Evolutionary conservation across 1,140 invertebrate species (phyloP).

Genomic region (Galleria mellonella): DNA sequence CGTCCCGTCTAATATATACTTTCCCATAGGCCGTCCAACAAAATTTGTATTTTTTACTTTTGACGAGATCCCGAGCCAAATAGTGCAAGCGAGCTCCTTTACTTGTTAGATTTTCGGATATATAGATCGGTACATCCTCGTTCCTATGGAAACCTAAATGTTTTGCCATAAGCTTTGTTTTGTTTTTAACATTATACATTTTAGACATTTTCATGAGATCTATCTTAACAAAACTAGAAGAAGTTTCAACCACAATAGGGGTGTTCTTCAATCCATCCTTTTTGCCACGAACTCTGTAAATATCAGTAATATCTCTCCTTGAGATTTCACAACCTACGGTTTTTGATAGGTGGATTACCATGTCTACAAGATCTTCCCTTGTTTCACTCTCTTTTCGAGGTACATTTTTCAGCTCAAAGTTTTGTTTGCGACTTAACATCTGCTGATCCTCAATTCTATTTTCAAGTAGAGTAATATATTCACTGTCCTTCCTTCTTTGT

Average conservation of each 20-base stretch:
- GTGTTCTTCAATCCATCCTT: neutral
- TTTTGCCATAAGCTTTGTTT: conserved; percentile 6
- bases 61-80: conserved; percentile 5
- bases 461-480: conserved; percentile 1
- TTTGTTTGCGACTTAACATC: neutral
- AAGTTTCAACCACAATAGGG: conserved; percentile 9
- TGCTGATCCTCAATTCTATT: neutral
- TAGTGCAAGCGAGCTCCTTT: conserved; percentile 10
- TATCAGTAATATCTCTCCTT: conserved; percentile 4
- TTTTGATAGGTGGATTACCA: conserved; percentile 5
- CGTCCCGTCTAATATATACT: neutral
- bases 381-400: conserved; percentile 1
- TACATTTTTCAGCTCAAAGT: conserved; percentile 8
- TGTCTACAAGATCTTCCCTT: conserved; percentile 6
- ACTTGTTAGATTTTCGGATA: conserved; percentile 10
- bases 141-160: conserved; percentile 4
- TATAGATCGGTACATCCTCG: conserved; percentile 5
- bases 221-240: conserved; percentile 6
- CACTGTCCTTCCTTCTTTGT: neutral
- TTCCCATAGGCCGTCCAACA: too few relatives aligned
- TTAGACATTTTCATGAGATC: conserved; percentile 7
- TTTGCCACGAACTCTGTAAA: conserved; percentile 6
- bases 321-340: conserved; percentile 1
- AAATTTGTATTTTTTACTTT: conserved; percentile 1
- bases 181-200: conserved; percentile 5